Evolutionary conservation across 2,113 vertebrate species (phyloP).

Genomic region (Alosa alosa): DNA sequence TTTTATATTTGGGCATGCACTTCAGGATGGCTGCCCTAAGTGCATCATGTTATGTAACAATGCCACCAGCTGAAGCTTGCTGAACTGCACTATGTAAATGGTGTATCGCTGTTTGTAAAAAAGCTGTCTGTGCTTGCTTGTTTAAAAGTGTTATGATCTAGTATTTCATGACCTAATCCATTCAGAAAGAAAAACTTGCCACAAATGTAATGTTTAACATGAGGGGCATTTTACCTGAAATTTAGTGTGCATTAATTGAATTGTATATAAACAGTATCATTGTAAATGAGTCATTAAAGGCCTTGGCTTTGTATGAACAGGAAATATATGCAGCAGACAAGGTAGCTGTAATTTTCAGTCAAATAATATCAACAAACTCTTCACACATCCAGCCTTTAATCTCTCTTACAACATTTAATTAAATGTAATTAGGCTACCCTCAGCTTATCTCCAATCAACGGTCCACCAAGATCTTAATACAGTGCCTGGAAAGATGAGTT

Average conservation of each 20-base stretch:
- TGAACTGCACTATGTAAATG: background rate
- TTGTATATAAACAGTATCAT: background rate
- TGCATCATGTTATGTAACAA: background rate
- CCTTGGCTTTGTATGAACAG: background rate
- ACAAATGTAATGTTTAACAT: background rate
- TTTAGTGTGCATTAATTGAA: background rate
- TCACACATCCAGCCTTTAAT: background rate
- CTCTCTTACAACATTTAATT: conserved; percentile 48
- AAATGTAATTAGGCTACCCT: conserved; percentile 56
- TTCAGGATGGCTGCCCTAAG: background rate
- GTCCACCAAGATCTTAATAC: background rate
- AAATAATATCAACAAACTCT: background rate
- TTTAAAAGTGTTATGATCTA: background rate
- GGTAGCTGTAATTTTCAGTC: background rate
- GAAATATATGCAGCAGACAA: background rate
- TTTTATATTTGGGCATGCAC: background rate
- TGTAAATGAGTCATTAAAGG: background rate
- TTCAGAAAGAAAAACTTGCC: background rate
- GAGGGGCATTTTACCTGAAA: background rate
- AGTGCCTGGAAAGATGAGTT: background rate
- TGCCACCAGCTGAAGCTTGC: background rate
- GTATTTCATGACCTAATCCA: background rate
- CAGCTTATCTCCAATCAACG: conserved; percentile 14
- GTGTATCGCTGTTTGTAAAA: background rate
- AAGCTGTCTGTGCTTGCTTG: background rate